A percentile compares a stretch with the other conserved stretches of the same genome.
Conservation (phyloP, 1,140 invertebrate genomes). For the Fopius arisanus region DNA sequence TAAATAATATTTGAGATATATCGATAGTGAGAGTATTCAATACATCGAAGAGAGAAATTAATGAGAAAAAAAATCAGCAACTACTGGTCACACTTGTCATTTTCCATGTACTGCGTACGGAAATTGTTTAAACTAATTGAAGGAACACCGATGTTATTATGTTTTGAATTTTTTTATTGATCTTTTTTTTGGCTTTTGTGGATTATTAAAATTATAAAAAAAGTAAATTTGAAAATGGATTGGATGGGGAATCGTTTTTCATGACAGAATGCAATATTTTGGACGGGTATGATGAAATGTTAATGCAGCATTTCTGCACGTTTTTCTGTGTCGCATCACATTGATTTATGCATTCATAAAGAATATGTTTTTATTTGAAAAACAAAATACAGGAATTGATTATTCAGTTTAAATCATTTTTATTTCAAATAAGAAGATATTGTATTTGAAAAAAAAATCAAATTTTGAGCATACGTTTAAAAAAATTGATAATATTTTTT, state of each 20-base stretch:
- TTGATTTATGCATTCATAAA: neutral
- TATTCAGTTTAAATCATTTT: no score
- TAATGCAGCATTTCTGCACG: neutral
- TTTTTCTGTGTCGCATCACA: neutral
- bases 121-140: neutral
- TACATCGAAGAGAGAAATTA: neutral
- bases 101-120: conserved; percentile 43
- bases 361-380: neutral
- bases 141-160: neutral
- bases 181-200: no score
- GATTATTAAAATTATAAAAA: no score
- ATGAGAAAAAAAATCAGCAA: conserved; percentile 21
- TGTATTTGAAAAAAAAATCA: no score
- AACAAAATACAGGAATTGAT: no score
- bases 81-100: conserved; percentile 61
- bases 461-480: no score
- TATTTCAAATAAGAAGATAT: no score
- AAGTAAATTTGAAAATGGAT: neutral
- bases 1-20: no score
- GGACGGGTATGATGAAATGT: neutral
- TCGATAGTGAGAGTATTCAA: no score
- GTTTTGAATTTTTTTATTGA: neutral
- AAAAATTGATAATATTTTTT: no score
- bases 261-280: neutral
- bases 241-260: neutral